Evolutionary conservation across 1,140 invertebrate genomes (phyloP), one percentile per base, ranked within the genome.

Genomic region (Diplogasteroides magnus): DNA sequence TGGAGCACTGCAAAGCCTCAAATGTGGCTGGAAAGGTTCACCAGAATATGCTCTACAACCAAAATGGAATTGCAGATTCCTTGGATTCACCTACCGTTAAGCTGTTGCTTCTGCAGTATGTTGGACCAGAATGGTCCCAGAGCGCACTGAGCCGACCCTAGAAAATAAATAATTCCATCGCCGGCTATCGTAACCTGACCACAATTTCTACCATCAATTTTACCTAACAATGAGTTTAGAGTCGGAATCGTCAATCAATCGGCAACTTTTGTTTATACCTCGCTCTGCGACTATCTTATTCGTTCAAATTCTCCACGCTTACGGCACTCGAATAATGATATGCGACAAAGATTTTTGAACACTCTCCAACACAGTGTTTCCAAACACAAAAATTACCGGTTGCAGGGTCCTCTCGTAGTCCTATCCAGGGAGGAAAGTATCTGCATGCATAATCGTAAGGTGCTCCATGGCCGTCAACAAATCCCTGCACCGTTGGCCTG

Each of bases 331-430:
- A 27, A 37, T n/a, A n/a, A n/a, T n/a, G n/a, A n/a, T n/a, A n/a
- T n/a, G n/a, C n/a, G n/a, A n/a, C n/a, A n/a, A n/a, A n/a, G n/a
- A n/a, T n/a, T n/a, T n/a, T n/a, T n/a, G n/a, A n/a, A n/a, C n/a
- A n/a, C n/a, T n/a, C n/a, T n/a, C n/a, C n/a, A n/a, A n/a, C n/a
- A n/a, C n/a, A n/a, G n/a, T n/a, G n/a, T n/a, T n/a, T n/a, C n/a
- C n/a, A n/a, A n/a, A n/a, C n/a, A n/a, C n/a, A n/a, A n/a, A n/a
- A n/a, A n/a, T n/a, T 48, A 48, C 37, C 37, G 66, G 86, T 87
- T 11, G 88, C 87, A 14, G 87, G 87, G 79, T 88, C 87, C 77
- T 88, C 87, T 19, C 83, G 74, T 32, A 88, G 85, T 27, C 88
- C 88, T 31, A 80, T 77, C 87, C 86, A 88, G 0, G 88, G 87